Evolutionary conservation across 2,888 invertebrate species (phyloP), one percentile per base, ranked within the genome.

Genomic region (Neocrepidodera transversa): DNA sequence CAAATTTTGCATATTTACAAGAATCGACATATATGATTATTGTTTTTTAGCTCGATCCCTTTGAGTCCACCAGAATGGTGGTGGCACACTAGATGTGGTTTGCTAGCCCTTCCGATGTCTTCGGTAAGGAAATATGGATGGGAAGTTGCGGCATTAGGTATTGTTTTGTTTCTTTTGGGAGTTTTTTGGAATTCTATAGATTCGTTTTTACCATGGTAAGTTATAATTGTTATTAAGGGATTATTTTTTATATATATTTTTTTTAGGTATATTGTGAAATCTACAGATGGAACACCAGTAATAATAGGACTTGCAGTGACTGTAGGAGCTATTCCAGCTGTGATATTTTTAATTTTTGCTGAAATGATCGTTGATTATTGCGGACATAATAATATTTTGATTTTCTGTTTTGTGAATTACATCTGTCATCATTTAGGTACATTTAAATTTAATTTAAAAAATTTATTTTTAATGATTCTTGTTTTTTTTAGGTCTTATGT

Each of bases 41-140:
- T 23, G 4, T 66, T 65, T 73, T 75, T 26, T 60, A 86, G 86
- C 2, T 83, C 84, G 66, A 91, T 91, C 89, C 91, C 91, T 0
- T 78, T 92, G 7, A 89, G 90, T 70, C 90, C 91, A 1, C 91
- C 91, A 0, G 92, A 92, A 78, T 91, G 92, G 91, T 92, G 91
- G 91, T 92, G 91, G 91, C 91, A 91, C 73, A 91, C 91, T 1
- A 84, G 89, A 70, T 88, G 89, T 7, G 91, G 91, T 32, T 86
- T 89, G 79, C 73, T 91, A 56, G 87, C 91, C 7, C 81, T 91
- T 74, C 91, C 91, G n/a, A 88, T 91, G 90, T 91, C 87, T 64
- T 85, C 89, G 4, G 87, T 91, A 47, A 84, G 90, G 28, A 86
- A 89, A 49, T 91, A 91, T 74, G 87, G 89, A 28, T 86, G 88